Base-by-base conservation (phyloP, 2,888 invertebrate genomes). In the Leptarthrus brevirostris region DNA sequence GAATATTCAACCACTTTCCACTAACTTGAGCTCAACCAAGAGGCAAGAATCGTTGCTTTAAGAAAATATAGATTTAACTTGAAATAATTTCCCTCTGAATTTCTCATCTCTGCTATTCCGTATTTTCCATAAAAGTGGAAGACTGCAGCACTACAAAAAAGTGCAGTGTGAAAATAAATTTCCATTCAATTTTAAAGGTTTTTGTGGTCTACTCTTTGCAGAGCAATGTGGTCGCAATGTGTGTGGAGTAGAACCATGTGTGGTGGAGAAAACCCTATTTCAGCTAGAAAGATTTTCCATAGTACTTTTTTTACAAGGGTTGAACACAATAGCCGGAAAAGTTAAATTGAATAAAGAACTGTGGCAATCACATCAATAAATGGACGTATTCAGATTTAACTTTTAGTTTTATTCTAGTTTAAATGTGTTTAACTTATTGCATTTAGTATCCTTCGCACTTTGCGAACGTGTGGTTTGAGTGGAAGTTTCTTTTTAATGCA, bases 81-180 rank as follows among this genome's bases (percentile, higher is more conserved):
- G 30, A 30, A 56, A 56, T 56, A 56, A 56, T 56, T 34, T 56
- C 24, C 49, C 16, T 56, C 30, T 14, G 56, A 4, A 6, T 30
- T 26, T 14, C 24, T n/a, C 3, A 30, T 56, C 1, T 26, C 34
- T 10, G 14, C 12, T 16, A n/a, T n/a, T n/a, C 22, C 5, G 14
- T 14, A n/a, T 24, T n/a, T 26, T 26, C 16, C 26, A 24, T 14
- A 30, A 56, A 56, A 26, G 56, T 5, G 30, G 30, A 30, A 30
- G 30, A 30, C 30, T 30, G 4, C 30, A 26, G 10, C 2, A 30
- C 30, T 30, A 14, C 5, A 56, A 30, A 56, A 56, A 56, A 56
- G 18, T 56, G 56, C 56, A 56, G 56, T 56, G 56, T 30, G 56
- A 56, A 56, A 56, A 56, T 56, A 56, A 56, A 56, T 56, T 56